Conservation (phyloP, 2,113 vertebrate species). For the Rhinopomastus cyanomelas region DNA sequence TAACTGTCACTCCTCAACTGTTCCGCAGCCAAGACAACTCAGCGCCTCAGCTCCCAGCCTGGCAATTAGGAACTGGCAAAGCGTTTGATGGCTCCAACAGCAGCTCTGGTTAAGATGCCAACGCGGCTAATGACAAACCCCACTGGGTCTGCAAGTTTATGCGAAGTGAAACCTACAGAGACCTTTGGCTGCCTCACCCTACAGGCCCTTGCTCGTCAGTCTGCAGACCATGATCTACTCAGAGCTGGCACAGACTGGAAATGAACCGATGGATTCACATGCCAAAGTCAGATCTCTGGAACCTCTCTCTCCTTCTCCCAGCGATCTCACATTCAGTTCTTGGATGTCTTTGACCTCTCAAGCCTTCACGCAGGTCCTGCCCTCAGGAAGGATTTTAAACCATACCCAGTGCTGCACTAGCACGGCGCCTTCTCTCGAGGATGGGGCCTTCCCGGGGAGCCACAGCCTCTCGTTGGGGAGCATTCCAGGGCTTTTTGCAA, state of each 20-base stretch:
- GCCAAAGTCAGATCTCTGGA: neutral
- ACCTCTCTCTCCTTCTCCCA: neutral
- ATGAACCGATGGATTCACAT: neutral
- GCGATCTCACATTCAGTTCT: neutral
- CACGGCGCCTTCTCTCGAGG: neutral
- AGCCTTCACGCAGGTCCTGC: neutral
- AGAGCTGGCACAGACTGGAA: neutral
- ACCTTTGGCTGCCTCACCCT: neutral
- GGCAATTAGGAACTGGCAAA: conserved; percentile 40
- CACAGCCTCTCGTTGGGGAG: neutral
- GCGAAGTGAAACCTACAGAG: neutral
- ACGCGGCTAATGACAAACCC: neutral
- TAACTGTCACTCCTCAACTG: conserved; percentile 8
- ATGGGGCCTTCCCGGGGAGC: neutral
- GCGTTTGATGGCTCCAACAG: neutral
- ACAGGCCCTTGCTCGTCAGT: neutral
- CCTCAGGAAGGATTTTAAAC: neutral
- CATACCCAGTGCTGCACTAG: accelerated
- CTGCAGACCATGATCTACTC: accelerated
- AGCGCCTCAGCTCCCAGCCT: conserved; percentile 12
- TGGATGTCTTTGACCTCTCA: neutral
- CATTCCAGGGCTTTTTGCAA: neutral
- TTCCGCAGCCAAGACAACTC: conserved; percentile 5
- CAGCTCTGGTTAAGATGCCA: neutral
- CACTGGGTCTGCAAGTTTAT: neutral